Evolutionary conservation across 2,113 vertebrate genomes (phyloP).

Genomic region (Onychorhynchus coronatus): DNA sequence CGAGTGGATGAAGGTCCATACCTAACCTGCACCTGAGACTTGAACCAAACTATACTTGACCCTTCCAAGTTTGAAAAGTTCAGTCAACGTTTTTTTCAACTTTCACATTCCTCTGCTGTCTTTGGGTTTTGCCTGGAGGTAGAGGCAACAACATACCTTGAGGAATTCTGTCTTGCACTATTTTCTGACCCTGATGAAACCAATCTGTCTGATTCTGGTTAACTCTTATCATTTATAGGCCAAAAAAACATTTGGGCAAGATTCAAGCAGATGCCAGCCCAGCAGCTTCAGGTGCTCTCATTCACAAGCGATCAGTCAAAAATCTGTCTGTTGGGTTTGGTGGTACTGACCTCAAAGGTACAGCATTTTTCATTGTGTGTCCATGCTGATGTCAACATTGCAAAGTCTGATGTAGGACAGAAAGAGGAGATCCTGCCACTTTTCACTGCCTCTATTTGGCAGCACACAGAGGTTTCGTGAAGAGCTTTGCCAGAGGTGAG

Average conservation of each 20-base stretch:
- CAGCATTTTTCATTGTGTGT: neutral
- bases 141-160: neutral
- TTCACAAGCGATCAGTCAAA: neutral
- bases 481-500: neutral
- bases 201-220: neutral
- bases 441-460: neutral
- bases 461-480: neutral
- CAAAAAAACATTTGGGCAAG: neutral
- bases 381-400: neutral
- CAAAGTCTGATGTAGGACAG: neutral
- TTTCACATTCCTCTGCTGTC: neutral
- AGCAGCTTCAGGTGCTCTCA: neutral
- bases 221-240: neutral
- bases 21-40: neutral
- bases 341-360: neutral
- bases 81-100: neutral
- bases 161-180: conserved; percentile 7
- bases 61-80: neutral
- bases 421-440: neutral
- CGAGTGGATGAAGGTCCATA: neutral
- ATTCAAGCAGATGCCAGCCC: neutral
- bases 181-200: conserved; percentile 10
- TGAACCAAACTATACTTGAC: neutral
- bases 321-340: neutral
- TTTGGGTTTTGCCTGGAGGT: neutral